These are phyloP conservation scores for Elephas maximus DNA, from an alignment of 2,113 vertebrate genomes.

Conservation along the genomic window DNA sequence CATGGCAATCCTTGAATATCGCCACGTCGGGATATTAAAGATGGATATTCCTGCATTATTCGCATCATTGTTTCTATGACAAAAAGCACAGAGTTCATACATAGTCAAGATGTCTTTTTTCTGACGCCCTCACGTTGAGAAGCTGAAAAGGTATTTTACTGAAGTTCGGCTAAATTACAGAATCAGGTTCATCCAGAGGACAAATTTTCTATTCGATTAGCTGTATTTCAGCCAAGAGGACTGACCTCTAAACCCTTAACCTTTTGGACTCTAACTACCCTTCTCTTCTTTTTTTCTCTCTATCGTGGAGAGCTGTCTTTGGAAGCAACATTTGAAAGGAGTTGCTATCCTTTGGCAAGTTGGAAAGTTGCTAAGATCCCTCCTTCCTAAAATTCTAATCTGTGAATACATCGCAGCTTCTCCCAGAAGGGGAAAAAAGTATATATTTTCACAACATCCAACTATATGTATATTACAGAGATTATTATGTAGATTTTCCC, in stretches of 20 bases:
- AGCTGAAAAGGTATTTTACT: conserved; percentile 98
- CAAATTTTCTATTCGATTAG: conserved; percentile 97
- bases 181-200: conserved; percentile 99
- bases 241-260: conserved; percentile 99
- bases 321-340: conserved; percentile 88
- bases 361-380: conserved; percentile 82
- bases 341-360: conserved; percentile 84
- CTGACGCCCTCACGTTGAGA: conserved; percentile 95
- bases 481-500: conserved; percentile 14
- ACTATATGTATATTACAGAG: conserved; percentile 38
- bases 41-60: conserved; percentile 94
- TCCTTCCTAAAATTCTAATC: conserved; percentile 64
- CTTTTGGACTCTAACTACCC: conserved; percentile 94
- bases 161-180: conserved; percentile 98
- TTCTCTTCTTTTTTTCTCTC: conserved; percentile 87
- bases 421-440: not conserved
- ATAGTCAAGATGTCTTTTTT: conserved; percentile 93
- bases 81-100: conserved; percentile 94
- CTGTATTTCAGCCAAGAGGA: conserved; percentile 97
- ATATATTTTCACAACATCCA: conserved; percentile 71
- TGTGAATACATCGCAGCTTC: conserved; percentile 31
- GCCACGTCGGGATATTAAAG: conserved; percentile 93
- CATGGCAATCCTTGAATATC: conserved; percentile 92
- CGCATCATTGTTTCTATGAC: conserved; percentile 95
- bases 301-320: conserved; percentile 90